Base-by-base conservation (phyloP, 2,113 vertebrate species). In the Misgurnus anguillicaudatus region DNA sequence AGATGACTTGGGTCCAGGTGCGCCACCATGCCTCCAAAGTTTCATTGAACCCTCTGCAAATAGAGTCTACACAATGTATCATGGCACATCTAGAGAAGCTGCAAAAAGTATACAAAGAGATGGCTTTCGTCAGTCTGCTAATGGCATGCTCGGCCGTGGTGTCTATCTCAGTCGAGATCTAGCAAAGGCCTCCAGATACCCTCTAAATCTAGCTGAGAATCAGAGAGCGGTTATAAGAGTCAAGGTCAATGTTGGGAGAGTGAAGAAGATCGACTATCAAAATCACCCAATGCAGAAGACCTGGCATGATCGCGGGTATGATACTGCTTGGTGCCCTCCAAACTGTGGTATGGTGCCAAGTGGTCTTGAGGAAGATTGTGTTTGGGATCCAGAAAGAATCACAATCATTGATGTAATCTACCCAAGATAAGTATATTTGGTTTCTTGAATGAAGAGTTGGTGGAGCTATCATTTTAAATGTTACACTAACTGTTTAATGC, bases 251-350 rank as follows among this genome's bases (percentile, higher is more conserved):
- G 83, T 86, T 10, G 80, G 83, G 6, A 81, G 6, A 61, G 82
- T 86, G 21, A 85, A 7, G 41, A 65, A 6, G 39, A 86, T 86
- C 24, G 6, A 83, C 39, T 3, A 1, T 10, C 68, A 78, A 8
- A n/a, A 31, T 3, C 68, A 86, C 39, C 81, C 51, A 19, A 1
- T 63, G 1, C 76, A 78, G 65, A 77, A 42, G 21, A 83, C 11
- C 7, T 87, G 83, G 86, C 72, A 83, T 36, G 0, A 14, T 9
- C 0, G 8, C 3, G 80, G 77, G 21, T 82, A 75, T 5, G 81
- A 87, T 79, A 83, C 77, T 8, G 85, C 86, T 41, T 87, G 84
- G 79, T 73, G 77, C 63, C 84, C 86, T 11, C 79, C 81, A 3
- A 8, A 66, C n/a, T 87, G 82, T 82, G 79, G 72, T 16, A 82